These are phyloP conservation scores for Halictus ligatus DNA, from an alignment of 2,888 invertebrate species.

Conservation along the genomic window DNA sequence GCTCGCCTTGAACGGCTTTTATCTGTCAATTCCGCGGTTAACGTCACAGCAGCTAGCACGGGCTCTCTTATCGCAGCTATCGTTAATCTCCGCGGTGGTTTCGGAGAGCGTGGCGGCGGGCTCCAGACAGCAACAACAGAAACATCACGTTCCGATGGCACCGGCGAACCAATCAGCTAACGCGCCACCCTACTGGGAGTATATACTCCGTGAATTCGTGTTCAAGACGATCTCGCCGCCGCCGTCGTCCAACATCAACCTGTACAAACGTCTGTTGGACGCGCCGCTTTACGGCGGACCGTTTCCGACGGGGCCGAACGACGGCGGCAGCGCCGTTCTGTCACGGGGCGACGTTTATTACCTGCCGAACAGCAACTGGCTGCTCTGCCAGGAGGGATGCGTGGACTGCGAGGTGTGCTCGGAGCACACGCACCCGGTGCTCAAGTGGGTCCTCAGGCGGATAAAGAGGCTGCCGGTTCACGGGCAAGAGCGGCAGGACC, in stretches of 20 bases:
- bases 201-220: slow-evolving; percentile 75
- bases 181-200: slow-evolving; percentile 70
- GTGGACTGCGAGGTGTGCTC: slow-evolving; percentile 70
- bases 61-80: slow-evolving; percentile 39
- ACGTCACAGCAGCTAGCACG: neutral
- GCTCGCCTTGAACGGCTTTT: neutral
- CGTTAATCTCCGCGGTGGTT: slow-evolving; percentile 32
- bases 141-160: slow-evolving; percentile 6
- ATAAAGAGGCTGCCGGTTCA: slow-evolving; percentile 57
- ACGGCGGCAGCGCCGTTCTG: slow-evolving; percentile 56
- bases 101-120: neutral
- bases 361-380: slow-evolving; percentile 71
- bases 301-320: slow-evolving; percentile 43
- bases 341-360: slow-evolving; percentile 76
- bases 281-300: slow-evolving; percentile 75
- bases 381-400: slow-evolving; percentile 76
- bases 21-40: neutral
- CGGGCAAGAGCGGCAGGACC: slow-evolving; percentile 65
- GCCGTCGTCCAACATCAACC: slow-evolving; percentile 61
- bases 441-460: slow-evolving; percentile 72
- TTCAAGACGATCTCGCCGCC: slow-evolving; percentile 76
- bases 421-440: slow-evolving; percentile 58
- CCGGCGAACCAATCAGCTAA: slow-evolving; percentile 27
- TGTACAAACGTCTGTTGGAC: slow-evolving; percentile 72
- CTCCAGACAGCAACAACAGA: slow-evolving; percentile 1